These are phyloP conservation scores for Xestia c-nigrum DNA, from an alignment of 2,888 invertebrate species.

Conservation along the genomic window DNA sequence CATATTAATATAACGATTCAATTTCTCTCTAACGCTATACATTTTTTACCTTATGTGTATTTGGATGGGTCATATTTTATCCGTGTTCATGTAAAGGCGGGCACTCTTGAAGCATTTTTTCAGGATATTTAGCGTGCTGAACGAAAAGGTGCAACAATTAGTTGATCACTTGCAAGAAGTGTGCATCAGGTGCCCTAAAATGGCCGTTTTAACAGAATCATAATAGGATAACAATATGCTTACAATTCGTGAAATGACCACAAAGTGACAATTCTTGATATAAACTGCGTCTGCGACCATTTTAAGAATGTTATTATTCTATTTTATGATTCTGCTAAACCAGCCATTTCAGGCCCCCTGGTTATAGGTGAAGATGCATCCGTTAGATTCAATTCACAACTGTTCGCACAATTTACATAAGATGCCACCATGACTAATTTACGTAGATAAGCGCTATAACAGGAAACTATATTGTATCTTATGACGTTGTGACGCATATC, in stretches of 20 bases:
- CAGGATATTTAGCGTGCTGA: not conserved
- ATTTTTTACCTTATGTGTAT: not conserved
- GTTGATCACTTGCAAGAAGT: not conserved
- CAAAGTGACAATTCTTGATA: too few species aligned
- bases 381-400: conserved; percentile 4
- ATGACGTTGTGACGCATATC: not conserved
- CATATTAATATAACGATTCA: conserved; percentile 59
- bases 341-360: too few species aligned
- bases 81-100: not conserved
- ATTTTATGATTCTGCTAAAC: too few species aligned
- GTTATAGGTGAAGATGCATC: conserved; percentile 6
- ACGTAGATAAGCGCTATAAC: conserved; percentile 21
- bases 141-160: not conserved
- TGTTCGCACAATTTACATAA: conserved; percentile 16
- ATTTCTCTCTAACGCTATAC: conserved; percentile 55
- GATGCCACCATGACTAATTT: conserved; percentile 16
- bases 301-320: too few species aligned
- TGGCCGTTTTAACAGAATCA: too few species aligned
- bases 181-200: too few species aligned
- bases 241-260: too few species aligned
- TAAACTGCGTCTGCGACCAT: too few species aligned
- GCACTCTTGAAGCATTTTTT: not conserved
- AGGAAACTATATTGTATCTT: not conserved
- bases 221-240: too few species aligned
- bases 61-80: conserved; percentile 9